Base-by-base conservation (phyloP, 1,140 invertebrate species). In the Gonatopus flavifemur region DNA sequence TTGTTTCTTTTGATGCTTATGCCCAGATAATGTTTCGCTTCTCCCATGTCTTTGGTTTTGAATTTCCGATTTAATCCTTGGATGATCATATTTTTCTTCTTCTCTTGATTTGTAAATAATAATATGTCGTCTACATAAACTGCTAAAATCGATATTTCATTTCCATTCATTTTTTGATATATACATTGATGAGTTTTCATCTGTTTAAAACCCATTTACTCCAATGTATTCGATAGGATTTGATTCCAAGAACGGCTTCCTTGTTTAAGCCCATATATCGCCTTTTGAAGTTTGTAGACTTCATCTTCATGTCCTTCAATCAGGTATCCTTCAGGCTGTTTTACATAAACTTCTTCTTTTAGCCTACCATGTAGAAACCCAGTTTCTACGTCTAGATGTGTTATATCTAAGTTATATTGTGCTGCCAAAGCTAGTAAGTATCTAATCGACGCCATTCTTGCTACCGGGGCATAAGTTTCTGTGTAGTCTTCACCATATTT, bases 221-320 rank as follows among this genome's bases (percentile, higher is more conserved):
- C 12, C 6, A 28, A 13, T 19, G 28, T 19, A 3, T 15, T 15
- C 3, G 16, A 13, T 24, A 41, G 13, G 1, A 10, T 12, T 8
- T 41, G 12, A 20, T 41, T 24, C 39, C 39, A 41, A 28, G 15
- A 19, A 6, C 39, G 0, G 12, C 21, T 13, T 7, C 12, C 21
- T n/a, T 41, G 22, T 16, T 41, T 28, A 1, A 41, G 13, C 10
- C 39, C 39, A 46, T 70, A 71, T 8, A 70, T 6, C 12, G 12
- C 12, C 6, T 12, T 28, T 12, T 28, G 6, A 7, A 28, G 12
- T 28, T 28, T 28, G 12, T 12, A 28, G 12, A 28, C 12, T 28
- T 1, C 18, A 6, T 41, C 24, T 3, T 24, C 24, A 15, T 28
- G 21, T 5, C 12, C 21, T 3, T 4, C 22, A n/a, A n/a, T n/a